Percentiles rank a stretch among this genome's conserved stretches.
Conservation (phyloP, 2,113 vertebrate genomes). For the Tinamus guttatus region DNA sequence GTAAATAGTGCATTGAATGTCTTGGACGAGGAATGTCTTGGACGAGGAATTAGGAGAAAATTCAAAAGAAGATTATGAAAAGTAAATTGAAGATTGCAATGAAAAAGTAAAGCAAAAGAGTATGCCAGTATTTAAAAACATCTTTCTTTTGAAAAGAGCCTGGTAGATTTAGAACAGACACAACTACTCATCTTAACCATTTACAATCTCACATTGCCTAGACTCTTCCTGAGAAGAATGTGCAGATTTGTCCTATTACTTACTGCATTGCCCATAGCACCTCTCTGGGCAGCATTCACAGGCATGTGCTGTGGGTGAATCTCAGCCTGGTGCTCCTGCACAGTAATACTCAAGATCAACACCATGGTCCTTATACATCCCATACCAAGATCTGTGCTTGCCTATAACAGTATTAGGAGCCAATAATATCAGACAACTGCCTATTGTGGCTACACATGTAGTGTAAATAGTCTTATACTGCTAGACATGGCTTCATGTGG, state of each 20-base stretch:
- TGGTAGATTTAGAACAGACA: not conserved
- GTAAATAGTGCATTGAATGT: not conserved
- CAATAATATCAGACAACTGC: not conserved
- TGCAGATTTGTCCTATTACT: rapidly evolving
- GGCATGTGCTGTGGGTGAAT: not conserved
- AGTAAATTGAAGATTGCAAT: not conserved
- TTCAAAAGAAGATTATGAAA: not conserved
- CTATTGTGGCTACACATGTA: not conserved
- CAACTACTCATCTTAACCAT: not conserved
- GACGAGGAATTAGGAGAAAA: not conserved
- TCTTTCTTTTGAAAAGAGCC: not conserved
- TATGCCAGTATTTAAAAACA: not conserved
- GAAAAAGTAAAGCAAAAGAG: not conserved
- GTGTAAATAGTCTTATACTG: not conserved
- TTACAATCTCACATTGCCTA: not conserved
- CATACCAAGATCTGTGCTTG: not conserved
- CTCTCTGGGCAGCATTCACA: rapidly evolving
- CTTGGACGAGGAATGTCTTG: not conserved
- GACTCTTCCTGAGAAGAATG: not conserved
- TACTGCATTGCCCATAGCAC: rapidly evolving
- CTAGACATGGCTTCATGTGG: not conserved
- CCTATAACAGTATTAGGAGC: not conserved
- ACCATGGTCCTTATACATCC: not conserved
- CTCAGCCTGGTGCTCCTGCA: not conserved
- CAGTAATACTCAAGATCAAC: rapidly evolving